Evolutionary conservation across 2,113 vertebrate genomes (phyloP).

Genomic region (Mirza zaza): DNA sequence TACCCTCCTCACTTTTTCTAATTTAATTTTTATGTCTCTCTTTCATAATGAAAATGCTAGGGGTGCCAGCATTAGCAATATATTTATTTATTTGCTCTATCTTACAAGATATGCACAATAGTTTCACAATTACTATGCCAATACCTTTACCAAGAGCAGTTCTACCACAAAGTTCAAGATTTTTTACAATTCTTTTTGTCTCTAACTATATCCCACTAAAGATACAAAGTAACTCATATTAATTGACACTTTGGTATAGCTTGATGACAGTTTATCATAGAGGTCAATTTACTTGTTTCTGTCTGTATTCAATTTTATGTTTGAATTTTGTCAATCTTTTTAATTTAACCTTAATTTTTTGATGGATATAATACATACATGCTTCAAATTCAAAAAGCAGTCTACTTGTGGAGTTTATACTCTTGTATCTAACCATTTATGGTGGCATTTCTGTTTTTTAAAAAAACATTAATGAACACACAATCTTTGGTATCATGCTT

Average conservation of each 20-base stretch:
- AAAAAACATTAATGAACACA: background rate
- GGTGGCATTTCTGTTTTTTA: background rate
- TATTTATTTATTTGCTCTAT: background rate
- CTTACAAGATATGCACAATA: background rate
- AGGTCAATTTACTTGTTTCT: background rate
- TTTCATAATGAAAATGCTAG: background rate
- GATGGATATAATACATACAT: background rate
- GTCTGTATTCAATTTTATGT: background rate
- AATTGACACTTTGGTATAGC: background rate
- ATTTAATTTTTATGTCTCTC: background rate
- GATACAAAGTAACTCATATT: background rate
- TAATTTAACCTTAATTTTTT: background rate
- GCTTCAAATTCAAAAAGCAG: background rate
- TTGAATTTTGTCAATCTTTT: background rate
- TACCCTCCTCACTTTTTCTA: background rate
- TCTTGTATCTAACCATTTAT: background rate
- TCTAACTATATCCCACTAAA: background rate
- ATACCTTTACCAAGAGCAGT: background rate
- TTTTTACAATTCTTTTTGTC: background rate
- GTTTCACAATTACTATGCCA: background rate
- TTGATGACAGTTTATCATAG: background rate
- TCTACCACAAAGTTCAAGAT: background rate
- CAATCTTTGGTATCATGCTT: background rate
- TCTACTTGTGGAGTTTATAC: background rate
- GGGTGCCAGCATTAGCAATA: background rate